These are phyloP conservation scores for Cantharis nigra DNA, from an alignment of 2,888 invertebrate genomes.

Conservation along the genomic window DNA sequence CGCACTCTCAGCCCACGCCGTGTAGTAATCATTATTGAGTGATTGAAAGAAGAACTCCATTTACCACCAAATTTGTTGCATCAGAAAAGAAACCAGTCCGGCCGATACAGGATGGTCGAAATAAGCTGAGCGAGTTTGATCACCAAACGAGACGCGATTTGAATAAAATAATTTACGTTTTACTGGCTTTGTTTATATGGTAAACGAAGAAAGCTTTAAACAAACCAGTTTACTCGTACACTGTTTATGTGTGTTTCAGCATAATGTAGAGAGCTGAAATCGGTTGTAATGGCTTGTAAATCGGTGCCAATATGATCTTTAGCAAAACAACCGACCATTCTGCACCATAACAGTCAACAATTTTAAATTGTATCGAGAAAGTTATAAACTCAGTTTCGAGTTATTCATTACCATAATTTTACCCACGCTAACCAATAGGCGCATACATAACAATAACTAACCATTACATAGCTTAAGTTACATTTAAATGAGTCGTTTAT, in stretches of 20 bases:
- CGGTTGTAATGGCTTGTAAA: slow-evolving; percentile 46
- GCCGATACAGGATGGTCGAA: neutral
- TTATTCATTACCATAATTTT: slow-evolving; percentile 9
- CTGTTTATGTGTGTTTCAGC: slow-evolving; percentile 40
- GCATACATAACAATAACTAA: slow-evolving; percentile 1
- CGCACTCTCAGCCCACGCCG: slow-evolving; percentile 9
- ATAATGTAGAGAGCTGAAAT: slow-evolving; percentile 40
- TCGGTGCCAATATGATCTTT: slow-evolving; percentile 47
- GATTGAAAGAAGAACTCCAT: slow-evolving; percentile 1
- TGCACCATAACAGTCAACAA: slow-evolving; percentile 26
- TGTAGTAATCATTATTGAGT: neutral
- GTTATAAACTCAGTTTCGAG: slow-evolving; percentile 26
- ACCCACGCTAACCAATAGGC: slow-evolving; percentile 1
- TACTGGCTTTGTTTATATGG: neutral
- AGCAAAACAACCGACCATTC: slow-evolving; percentile 39
- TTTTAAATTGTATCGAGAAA: slow-evolving; percentile 25
- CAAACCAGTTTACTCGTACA: slow-evolving; percentile 34
- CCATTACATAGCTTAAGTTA: neutral
- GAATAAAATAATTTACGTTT: neutral
- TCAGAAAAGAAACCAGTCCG: neutral
- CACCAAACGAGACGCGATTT: neutral
- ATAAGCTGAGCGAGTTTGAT: neutral
- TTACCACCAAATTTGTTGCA: neutral
- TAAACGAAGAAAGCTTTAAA: slow-evolving; percentile 4
- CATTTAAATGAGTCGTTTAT: neutral